Base-by-base conservation (phyloP, 2,797 vertebrate species). In the Scomberomorus guttatus region DNA sequence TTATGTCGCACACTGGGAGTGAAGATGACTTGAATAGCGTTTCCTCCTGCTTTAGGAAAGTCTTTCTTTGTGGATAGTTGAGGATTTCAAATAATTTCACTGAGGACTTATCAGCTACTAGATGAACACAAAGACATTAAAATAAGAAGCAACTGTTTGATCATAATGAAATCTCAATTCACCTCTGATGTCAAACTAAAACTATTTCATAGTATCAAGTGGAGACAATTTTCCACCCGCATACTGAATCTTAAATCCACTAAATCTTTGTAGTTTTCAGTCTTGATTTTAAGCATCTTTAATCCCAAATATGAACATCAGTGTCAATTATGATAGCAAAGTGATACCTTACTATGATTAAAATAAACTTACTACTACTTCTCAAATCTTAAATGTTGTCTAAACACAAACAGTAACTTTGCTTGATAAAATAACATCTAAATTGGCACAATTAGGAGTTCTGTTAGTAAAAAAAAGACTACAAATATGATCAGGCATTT, bases 81-180 rank as follows among this genome's bases (percentile, higher is more conserved):
- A 34, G 24, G 29, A 59, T 75, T 75, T 76, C 25, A 69, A 60
- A 62, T 59, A 12, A 55, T 60, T 69, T 48, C 61, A 71, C n/a
- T 25, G 39, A 51, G 51, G 55, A 52, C 3, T 9, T 5, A 62
- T 50, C 34, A 59, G 27, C 34, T 14, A 50, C 27, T 3, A 17
- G 6, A 51, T 0, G 5, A 73, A 64, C 50, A 69, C 60, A 62
- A 20, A 37, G n/a, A 44, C 17, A 22, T 27, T 46, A 6, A 15
- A 55, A 29, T 22, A 27, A 24, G 6, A 62, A 39, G 20, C 34
- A 44, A 44, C 3, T 37, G 42, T 39, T 63, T 50, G 37, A 64
- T 69, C 56, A 14, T 32, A 24, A 11, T 22, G 60, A 37, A 32
- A 25, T 59, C 25, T 66, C 27, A 12, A 48, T 65, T 59, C 27